Percentiles rank a stretch among this genome's conserved stretches.
phyloP scores from a whole-genome alignment of 2,797 vertebrate genomes.

The Labeo calbasu region DNA sequence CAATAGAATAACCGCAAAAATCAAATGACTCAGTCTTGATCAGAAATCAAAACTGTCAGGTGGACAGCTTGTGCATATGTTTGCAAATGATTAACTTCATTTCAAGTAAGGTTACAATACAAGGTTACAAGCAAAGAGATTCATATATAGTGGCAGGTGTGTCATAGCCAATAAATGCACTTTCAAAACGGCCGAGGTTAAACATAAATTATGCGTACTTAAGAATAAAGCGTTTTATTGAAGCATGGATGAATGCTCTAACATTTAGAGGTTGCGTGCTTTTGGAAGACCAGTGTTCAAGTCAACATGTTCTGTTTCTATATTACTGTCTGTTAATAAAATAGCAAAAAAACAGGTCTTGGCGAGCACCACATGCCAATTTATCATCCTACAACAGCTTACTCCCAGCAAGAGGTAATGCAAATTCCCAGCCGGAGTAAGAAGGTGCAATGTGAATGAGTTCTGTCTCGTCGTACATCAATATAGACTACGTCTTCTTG shows the following conservation, averaged over 20 bases:
- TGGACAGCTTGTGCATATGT: background rate
- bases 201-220: background rate
- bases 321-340: too few relatives aligned
- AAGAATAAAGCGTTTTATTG: background rate
- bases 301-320: background rate
- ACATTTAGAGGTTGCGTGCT: background rate
- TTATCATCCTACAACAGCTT: background rate
- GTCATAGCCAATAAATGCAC: background rate
- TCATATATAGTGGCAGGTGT: background rate
- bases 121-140: background rate
- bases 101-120: background rate
- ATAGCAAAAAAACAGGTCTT: background rate
- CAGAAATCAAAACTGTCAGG: background rate
- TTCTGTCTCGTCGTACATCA: background rate
- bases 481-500: background rate
- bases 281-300: background rate
- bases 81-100: conserved; percentile 35
- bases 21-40: background rate
- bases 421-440: background rate
- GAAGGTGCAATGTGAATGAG: conserved; percentile 1
- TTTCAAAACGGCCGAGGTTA: background rate
- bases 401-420: background rate
- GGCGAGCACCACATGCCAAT: background rate
- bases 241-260: background rate
- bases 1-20: background rate